These are phyloP conservation scores for Schizothorax lantsangensis DNA, from an alignment of 2,797 vertebrate species.

Conservation along the genomic window DNA sequence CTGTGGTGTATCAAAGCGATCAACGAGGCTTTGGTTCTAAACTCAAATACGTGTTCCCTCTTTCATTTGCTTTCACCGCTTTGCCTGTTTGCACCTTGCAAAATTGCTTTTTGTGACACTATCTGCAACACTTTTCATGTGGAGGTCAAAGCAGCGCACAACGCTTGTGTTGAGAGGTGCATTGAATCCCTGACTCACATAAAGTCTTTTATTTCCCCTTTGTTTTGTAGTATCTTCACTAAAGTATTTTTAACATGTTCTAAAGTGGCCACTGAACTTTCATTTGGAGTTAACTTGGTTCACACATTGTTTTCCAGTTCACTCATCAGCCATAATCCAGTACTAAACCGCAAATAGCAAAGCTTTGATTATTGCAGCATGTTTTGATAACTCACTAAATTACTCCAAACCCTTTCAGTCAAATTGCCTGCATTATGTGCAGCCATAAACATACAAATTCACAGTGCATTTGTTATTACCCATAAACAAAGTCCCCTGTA, in stretches of 20 bases:
- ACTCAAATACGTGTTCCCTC: not conserved
- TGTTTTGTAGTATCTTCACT: not conserved
- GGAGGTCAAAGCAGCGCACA: not conserved
- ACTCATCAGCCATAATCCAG: not conserved
- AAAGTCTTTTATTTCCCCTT: not conserved
- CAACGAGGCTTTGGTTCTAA: not conserved
- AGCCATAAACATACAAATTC: slow-evolving; percentile 29
- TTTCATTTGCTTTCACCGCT: not conserved
- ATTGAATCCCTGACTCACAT: not conserved
- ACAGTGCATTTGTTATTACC: slow-evolving; percentile 24
- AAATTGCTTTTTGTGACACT: not conserved
- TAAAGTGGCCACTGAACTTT: not conserved
- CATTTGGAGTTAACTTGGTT: not conserved
- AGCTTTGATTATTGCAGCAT: slow-evolving; percentile 35
- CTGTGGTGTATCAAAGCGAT: not conserved
- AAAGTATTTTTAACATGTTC: not conserved
- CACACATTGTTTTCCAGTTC: not conserved
- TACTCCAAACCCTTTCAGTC: slow-evolving; percentile 27
- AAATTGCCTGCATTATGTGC: slow-evolving; percentile 36
- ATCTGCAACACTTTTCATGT: not conserved
- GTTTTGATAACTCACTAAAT: slow-evolving; percentile 36
- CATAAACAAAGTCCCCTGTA: slow-evolving; percentile 30
- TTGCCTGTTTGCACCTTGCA: not conserved
- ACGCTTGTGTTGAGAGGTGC: not conserved
- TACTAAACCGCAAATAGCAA: slow-evolving; percentile 10